Evolutionary conservation across 1,140 invertebrate species (phyloP), one percentile per base, ranked within the genome.

Genomic region (Metopolophium dirhodum): DNA sequence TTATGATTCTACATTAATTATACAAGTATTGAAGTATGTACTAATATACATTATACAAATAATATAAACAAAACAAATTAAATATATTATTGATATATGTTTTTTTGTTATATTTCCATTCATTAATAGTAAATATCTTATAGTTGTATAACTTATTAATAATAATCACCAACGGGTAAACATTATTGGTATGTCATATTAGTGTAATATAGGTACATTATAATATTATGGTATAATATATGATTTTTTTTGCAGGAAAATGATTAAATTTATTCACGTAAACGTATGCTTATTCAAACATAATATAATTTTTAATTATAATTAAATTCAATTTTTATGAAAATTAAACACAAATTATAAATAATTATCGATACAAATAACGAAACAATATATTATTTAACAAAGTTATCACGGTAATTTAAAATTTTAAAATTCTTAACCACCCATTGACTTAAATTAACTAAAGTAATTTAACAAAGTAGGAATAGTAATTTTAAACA

Each of bases 161-260:
- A 68, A 68, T n/a, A n/a, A 77, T n/a, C 14, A 77, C n/a, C 61
- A 77, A n/a, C n/a, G 20, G 61, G 61, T 68, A 68, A 68, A 68
- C 61, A 68, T 68, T n/a, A 77, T n/a, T n/a, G 61, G 61, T 77
- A 77, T 77, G n/a, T 77, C 11, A 77, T 68, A n/a, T 77, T 77
- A 77, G n/a, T 77, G 30, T 68, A 1, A 68, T 30, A 4, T 68
- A 61, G 26, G 8, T 61, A 61, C 57, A 68, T 68, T 68, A n/a
- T 68, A n/a, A 30, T 61, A 61, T 61, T 18, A 61, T 20, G 14
- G 18, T 54, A 54, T 68, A n/a, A n/a, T 18, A n/a, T 20, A 68
- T n/a, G 1, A 77, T 77, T 77, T 68, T 68, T n/a, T 18, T 18
- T 14, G 30, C 61, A 77, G 14, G 61, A n/a, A 77, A 77, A 77